Conservation (phyloP, 92 coral and sea anemone species). For the Porites evermanni region DNA sequence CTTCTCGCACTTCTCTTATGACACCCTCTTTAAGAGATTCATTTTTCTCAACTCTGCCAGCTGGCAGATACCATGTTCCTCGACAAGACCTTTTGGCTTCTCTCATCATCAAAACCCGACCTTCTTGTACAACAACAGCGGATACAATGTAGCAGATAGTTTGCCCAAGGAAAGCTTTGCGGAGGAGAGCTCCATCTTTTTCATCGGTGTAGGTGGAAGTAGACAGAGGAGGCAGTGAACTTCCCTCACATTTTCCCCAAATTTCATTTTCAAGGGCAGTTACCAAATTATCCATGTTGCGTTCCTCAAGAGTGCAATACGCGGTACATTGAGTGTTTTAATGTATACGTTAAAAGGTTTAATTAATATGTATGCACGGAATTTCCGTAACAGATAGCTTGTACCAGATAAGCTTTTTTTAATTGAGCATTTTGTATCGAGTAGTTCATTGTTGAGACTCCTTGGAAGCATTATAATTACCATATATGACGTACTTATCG, state of each 20-base stretch:
- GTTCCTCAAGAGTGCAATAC: no score
- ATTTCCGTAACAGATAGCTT: no score
- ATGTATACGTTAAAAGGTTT: no score
- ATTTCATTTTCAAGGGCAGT: constrained; percentile 24
- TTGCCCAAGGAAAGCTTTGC: constrained; percentile 44
- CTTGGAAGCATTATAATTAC: no score
- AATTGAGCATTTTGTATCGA: no score
- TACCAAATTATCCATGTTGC: constrained; percentile 31
- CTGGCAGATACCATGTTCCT: constrained; percentile 83
- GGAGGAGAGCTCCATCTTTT: not conserved
- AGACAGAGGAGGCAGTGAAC: not conserved
- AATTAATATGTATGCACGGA: no score
- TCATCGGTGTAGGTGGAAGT: not conserved
- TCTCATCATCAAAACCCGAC: constrained; percentile 78
- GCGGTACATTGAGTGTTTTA: no score
- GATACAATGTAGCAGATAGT: constrained; percentile 71
- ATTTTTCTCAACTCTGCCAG: constrained; percentile 71
- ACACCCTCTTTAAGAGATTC: constrained; percentile 76
- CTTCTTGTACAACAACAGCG: constrained; percentile 71
- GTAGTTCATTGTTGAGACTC: no score
- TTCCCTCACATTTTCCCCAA: constrained; percentile 12
- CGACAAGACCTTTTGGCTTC: constrained; percentile 84
- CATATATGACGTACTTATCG: no score
- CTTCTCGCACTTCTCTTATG: constrained; percentile 76
- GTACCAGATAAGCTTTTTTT: no score